Evolutionary conservation across 1,140 invertebrate genomes (phyloP).

Genomic region (Euwallacea fornicatus): DNA sequence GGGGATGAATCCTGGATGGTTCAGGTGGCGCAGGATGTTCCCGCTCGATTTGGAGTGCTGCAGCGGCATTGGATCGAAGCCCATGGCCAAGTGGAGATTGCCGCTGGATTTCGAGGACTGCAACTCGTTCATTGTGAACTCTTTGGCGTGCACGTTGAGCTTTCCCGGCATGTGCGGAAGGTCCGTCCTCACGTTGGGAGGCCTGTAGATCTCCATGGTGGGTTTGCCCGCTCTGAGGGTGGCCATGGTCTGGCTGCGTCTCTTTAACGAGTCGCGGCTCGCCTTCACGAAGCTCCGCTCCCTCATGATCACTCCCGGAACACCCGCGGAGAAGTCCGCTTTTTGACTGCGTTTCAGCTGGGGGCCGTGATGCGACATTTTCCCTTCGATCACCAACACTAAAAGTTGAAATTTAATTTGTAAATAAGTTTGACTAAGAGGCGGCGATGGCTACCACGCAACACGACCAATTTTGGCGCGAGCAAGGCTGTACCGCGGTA

Average conservation of each 20-base stretch:
- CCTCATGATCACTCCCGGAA: slow-evolving; percentile 41
- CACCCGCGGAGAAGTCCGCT: slow-evolving; percentile 45
- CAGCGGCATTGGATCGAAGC: slow-evolving; percentile 52
- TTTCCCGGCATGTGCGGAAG: slow-evolving; percentile 54
- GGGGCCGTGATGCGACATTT: slow-evolving; percentile 29
- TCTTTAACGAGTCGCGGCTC: slow-evolving; percentile 51
- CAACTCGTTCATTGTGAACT: slow-evolving; percentile 75
- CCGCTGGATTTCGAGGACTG: slow-evolving; percentile 66
- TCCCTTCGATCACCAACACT: slow-evolving; percentile 31
- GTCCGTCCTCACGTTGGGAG: slow-evolving; percentile 69
- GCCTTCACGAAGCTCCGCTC: slow-evolving; percentile 51
- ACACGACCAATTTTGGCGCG: slow-evolving; percentile 44
- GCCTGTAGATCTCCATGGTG: slow-evolving; percentile 83
- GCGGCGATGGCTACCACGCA: slow-evolving; percentile 44
- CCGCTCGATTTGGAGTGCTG: slow-evolving; percentile 66
- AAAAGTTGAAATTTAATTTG: slow-evolving; percentile 35
- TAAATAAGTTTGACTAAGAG: slow-evolving; percentile 40
- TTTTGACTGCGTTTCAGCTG: slow-evolving; percentile 50
- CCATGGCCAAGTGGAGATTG: slow-evolving; percentile 61
- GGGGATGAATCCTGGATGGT: slow-evolving; percentile 51
- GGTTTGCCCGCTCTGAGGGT: slow-evolving; percentile 65
- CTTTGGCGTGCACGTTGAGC: slow-evolving; percentile 82
- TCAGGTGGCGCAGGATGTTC: slow-evolving; percentile 58
- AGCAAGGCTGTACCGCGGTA: slow-evolving; percentile 43
- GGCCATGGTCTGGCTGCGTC: slow-evolving; percentile 60